Percentiles rank a stretch among this genome's conserved stretches.
phyloP scores from a whole-genome alignment of 2,888 invertebrate genomes.

The Amblyjoppa fuscipennis region DNA sequence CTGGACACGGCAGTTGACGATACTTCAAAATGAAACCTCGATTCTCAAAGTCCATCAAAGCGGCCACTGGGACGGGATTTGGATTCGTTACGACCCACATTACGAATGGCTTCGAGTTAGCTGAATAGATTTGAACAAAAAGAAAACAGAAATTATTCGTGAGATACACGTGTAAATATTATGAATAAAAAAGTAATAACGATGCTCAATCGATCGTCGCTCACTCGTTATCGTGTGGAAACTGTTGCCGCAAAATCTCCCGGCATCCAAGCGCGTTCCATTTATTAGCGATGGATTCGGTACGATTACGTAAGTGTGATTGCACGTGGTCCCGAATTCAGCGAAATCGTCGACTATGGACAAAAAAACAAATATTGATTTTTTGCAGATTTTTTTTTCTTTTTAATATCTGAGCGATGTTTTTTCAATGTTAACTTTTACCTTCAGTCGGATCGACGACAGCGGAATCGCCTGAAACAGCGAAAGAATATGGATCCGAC shows the following conservation, averaged over 20 bases:
- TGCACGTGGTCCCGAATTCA: conserved; percentile 88
- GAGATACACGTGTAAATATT: conserved; percentile 39
- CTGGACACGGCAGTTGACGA: conserved; percentile 88
- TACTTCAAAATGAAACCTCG: conserved; percentile 91
- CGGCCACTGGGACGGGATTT: conserved; percentile 76
- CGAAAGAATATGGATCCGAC: conserved; percentile 88
- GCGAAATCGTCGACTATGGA: conserved; percentile 86
- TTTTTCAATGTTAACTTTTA: conserved; percentile 9
- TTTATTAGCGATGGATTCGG: conserved; percentile 87
- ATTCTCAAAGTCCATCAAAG: conserved; percentile 89
- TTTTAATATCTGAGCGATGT: not conserved
- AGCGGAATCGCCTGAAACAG: conserved; percentile 90
- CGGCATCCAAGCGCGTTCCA: conserved; percentile 84
- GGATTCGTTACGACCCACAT: conserved; percentile 90
- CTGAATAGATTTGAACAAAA: conserved; percentile 83
- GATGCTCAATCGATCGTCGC: conserved; percentile 75
- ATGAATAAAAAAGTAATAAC: conserved; percentile 6
- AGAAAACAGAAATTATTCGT: not conserved
- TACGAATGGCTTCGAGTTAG: conserved; percentile 90
- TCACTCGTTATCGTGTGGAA: conserved; percentile 89
- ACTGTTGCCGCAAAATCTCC: conserved; percentile 92
- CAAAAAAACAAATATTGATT: not conserved
- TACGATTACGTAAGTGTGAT: conserved; percentile 91
- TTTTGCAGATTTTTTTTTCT: not conserved
- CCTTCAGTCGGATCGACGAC: conserved; percentile 87